phyloP scores from a whole-genome alignment of 1,140 invertebrate genomes.

The Rhopalosiphum maidis region DNA sequence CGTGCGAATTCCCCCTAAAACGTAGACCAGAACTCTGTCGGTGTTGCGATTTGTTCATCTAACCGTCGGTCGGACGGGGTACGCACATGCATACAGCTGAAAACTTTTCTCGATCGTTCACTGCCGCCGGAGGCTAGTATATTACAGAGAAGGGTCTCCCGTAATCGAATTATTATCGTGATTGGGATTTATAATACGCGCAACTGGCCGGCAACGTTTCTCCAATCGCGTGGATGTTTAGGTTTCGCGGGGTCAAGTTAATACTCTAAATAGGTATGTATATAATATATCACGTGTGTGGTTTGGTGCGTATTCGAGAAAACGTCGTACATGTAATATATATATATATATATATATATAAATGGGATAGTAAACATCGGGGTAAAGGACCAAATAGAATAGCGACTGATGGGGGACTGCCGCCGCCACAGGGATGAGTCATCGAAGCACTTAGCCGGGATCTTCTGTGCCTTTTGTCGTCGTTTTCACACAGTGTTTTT shows the following conservation, averaged over 20 bases:
- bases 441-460: not conserved
- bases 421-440: not conserved
- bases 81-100: not conserved
- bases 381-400: not conserved
- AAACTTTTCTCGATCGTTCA: constrained; percentile 16
- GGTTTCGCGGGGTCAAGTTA: not conserved
- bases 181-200: not conserved
- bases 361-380: not conserved
- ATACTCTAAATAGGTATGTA: not conserved
- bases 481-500: not conserved
- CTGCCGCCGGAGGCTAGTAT: not conserved
- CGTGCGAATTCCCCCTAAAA: not conserved
- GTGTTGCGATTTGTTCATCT: constrained; percentile 2
- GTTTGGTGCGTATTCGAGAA: not conserved
- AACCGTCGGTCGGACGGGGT: not conserved
- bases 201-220: not conserved
- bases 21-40: not conserved
- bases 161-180: constrained; percentile 48
- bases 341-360: not conserved
- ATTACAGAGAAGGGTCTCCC: not conserved
- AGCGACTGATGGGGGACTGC: not conserved
- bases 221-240: not conserved
- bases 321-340: not conserved
- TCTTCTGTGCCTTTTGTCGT: not conserved
- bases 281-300: not conserved